phyloP scores from a whole-genome alignment of 2,797 vertebrate species.

The Acridotheres tristis region DNA sequence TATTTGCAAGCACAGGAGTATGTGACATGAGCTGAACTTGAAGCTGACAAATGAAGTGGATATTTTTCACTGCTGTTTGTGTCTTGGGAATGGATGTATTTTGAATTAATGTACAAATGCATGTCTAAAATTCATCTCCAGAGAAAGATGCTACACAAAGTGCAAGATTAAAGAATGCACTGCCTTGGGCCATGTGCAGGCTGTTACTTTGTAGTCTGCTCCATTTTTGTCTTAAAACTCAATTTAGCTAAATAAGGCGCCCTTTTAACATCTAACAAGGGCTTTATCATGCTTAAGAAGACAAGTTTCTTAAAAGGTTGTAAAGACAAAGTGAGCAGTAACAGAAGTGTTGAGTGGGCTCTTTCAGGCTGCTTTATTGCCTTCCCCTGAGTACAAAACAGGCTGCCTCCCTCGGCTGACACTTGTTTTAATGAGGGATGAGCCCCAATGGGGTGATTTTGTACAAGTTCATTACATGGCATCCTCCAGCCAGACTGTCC shows the following conservation, averaged over 20 bases:
- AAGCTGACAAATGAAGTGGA: fast-evolving
- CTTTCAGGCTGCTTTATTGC: not conserved
- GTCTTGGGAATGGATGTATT: not conserved
- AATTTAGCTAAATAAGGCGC: not conserved
- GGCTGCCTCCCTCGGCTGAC: not conserved
- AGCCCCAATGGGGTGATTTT: not conserved
- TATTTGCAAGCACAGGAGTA: not conserved
- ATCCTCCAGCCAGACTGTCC: not conserved
- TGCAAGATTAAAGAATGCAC: not conserved
- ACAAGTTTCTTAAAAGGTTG: not conserved
- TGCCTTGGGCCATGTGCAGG: not conserved
- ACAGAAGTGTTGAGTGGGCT: not conserved
- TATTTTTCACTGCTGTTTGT: not conserved
- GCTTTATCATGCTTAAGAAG: not conserved
- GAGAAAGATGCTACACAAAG: not conserved
- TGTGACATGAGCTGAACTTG: not conserved
- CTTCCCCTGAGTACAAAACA: not conserved
- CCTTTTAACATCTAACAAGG: not conserved
- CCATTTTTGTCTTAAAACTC: not conserved
- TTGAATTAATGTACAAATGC: not conserved
- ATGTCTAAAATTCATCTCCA: not conserved
- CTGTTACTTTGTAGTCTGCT: not conserved
- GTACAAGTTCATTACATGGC: not conserved
- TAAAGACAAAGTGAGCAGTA: not conserved
- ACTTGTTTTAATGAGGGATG: not conserved